A percentile compares a stretch with the other conserved stretches of the same genome.
Evolutionary conservation across 2,888 invertebrate genomes (phyloP).

Genomic region (Leptinotarsa tumamoca): DNA sequence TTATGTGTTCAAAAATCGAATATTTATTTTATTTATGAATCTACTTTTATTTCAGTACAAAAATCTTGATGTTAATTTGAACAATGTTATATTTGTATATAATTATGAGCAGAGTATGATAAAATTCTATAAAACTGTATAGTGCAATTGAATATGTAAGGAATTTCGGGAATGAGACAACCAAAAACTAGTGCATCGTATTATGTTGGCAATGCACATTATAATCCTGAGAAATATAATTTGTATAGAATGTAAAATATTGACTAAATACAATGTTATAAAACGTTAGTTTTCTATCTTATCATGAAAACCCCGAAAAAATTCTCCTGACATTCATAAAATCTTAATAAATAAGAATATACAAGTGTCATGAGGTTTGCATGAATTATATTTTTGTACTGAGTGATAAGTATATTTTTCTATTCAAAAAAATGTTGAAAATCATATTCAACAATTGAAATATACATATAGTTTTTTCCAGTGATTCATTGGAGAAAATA

Average conservation of each 20-base stretch:
- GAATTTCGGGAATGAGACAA: not conserved
- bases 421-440: too few species aligned
- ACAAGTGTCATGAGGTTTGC: too few species aligned
- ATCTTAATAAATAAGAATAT: too few species aligned
- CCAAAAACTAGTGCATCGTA: conserved; percentile 2
- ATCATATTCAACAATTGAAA: too few species aligned
- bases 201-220: conserved; percentile 12
- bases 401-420: too few species aligned
- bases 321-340: too few species aligned
- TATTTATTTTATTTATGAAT: conserved; percentile 42
- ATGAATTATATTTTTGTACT: too few species aligned
- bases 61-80: conserved; percentile 37
- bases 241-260: conserved; percentile 16
- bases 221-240: not conserved
- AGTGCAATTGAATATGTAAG: conserved; percentile 4
- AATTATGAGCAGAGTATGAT: conserved; percentile 4
- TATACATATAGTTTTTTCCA: too few species aligned
- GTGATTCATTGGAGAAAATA: too few species aligned
- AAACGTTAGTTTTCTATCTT: not conserved
- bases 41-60: conserved; percentile 51
- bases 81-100: conserved; percentile 8
- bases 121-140: conserved; percentile 9
- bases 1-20: conserved; percentile 50
- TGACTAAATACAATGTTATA: conserved; percentile 15
- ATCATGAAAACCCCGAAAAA: not conserved